phyloP scores from a whole-genome alignment of 1,140 invertebrate species.

The Monochamus saltuarius region DNA sequence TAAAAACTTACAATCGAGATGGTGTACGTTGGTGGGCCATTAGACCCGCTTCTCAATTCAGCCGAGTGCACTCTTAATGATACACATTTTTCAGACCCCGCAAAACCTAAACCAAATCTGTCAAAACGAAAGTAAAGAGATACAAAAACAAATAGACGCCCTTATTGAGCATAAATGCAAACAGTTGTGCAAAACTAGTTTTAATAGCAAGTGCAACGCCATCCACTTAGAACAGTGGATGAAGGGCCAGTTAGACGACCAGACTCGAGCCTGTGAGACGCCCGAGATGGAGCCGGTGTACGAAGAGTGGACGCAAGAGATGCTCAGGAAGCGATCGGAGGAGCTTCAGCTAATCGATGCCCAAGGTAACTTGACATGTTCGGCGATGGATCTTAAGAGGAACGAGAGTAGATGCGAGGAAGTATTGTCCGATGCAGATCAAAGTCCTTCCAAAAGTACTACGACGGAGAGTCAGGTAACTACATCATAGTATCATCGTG shows the following conservation, averaged over 20 bases:
- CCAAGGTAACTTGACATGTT: conserved; percentile 33
- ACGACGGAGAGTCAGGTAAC: conserved; percentile 72
- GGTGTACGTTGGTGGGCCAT: no score
- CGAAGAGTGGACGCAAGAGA: conserved; percentile 71
- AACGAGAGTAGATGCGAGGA: conserved; percentile 50
- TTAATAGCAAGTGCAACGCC: conserved; percentile 61
- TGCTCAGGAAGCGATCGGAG: conserved; percentile 64
- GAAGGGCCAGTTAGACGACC: conserved; percentile 57
- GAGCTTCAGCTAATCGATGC: conserved; percentile 63
- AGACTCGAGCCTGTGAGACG: conserved; percentile 47
- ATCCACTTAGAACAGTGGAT: conserved; percentile 74
- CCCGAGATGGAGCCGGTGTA: conserved; percentile 55
- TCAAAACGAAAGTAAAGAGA: conserved; percentile 44
- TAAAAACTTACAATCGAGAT: no score
- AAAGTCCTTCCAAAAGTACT: conserved; percentile 68
- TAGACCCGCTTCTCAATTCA: no score
- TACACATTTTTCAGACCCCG: conserved; percentile 33
- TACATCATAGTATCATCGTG: no score
- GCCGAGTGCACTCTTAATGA: conserved; percentile 26
- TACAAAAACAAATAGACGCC: conserved; percentile 56
- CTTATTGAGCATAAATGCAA: conserved; percentile 63
- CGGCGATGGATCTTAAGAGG: conserved; percentile 46
- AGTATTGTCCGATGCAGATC: conserved; percentile 57
- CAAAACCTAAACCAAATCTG: conserved; percentile 36
- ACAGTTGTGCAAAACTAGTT: conserved; percentile 57